Percentiles rank a stretch among this genome's conserved stretches.
These are phyloP conservation scores for Glyphotaelius pellucidus DNA, from an alignment of 2,888 invertebrate species.

Conservation along the genomic window DNA sequence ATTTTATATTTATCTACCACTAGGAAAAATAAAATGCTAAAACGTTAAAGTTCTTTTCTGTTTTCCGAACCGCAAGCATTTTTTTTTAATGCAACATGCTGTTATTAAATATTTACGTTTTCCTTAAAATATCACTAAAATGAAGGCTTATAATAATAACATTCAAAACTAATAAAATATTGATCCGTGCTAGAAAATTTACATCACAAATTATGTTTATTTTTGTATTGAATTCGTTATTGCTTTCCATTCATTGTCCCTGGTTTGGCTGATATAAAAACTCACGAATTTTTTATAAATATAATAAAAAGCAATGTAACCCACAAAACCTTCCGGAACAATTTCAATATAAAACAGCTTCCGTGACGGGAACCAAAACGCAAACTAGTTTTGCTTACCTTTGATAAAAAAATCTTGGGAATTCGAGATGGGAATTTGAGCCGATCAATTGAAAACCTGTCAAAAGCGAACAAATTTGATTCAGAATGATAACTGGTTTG, in stretches of 20 bases:
- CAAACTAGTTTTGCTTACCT: slow-evolving; percentile 2
- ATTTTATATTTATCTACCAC: no score
- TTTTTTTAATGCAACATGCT: no score
- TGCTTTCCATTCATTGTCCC: background rate
- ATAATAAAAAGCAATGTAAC: background rate
- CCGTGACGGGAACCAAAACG: slow-evolving; percentile 2
- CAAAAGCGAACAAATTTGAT: background rate
- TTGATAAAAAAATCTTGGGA: background rate
- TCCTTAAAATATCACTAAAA: no score
- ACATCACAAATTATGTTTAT: background rate
- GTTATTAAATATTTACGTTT: no score
- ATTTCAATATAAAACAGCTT: background rate
- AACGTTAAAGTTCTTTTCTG: no score
- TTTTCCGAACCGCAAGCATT: no score
- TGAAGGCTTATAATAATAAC: no score
- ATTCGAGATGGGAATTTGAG: background rate
- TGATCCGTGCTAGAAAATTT: no score
- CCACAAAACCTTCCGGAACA: background rate
- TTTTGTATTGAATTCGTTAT: no score
- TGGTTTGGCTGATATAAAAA: background rate
- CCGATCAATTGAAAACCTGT: background rate
- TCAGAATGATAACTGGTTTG: background rate
- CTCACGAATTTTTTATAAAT: background rate
- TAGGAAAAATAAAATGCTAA: no score
- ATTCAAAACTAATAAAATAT: no score